Conservation (phyloP, 2,113 vertebrate species). For the Polyodon spathula region DNA sequence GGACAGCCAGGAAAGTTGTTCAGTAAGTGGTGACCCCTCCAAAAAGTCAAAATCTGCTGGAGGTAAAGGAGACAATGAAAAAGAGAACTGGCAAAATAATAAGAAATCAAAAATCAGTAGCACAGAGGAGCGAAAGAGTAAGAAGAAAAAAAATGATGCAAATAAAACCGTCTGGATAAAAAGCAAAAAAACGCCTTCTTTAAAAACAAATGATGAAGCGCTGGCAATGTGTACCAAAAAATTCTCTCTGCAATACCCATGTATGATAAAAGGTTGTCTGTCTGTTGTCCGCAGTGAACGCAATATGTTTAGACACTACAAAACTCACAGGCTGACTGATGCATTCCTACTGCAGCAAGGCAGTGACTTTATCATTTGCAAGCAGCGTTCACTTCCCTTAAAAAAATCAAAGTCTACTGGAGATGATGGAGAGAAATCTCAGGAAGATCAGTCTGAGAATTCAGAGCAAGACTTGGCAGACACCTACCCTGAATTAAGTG, state of each 20-base stretch:
- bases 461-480: conserved; percentile 40
- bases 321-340: conserved; percentile 84
- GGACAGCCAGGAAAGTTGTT: conserved; percentile 55
- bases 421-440: conserved; percentile 51
- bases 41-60: conserved; percentile 55
- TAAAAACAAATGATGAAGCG: conserved; percentile 80
- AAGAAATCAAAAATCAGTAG: conserved; percentile 52
- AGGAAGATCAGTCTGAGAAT: conserved; percentile 42
- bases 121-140: conserved; percentile 16
- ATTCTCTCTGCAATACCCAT: conserved; percentile 80
- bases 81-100: conserved; percentile 66
- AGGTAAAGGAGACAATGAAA: conserved; percentile 61
- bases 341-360: conserved; percentile 81
- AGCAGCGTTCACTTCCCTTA: conserved; percentile 52
- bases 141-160: conserved; percentile 30
- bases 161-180: conserved; percentile 51
- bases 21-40: conserved; percentile 61
- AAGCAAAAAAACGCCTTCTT: conserved; percentile 51
- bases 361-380: conserved; percentile 83
- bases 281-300: conserved; percentile 82
- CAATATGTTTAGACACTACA: conserved; percentile 85
- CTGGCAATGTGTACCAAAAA: conserved; percentile 76
- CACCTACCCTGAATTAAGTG: conserved; percentile 46
- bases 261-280: conserved; percentile 92
- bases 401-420: conserved; percentile 52